Conservation (phyloP, 2,113 vertebrate genomes). For the Mionectes macconnelli region DNA sequence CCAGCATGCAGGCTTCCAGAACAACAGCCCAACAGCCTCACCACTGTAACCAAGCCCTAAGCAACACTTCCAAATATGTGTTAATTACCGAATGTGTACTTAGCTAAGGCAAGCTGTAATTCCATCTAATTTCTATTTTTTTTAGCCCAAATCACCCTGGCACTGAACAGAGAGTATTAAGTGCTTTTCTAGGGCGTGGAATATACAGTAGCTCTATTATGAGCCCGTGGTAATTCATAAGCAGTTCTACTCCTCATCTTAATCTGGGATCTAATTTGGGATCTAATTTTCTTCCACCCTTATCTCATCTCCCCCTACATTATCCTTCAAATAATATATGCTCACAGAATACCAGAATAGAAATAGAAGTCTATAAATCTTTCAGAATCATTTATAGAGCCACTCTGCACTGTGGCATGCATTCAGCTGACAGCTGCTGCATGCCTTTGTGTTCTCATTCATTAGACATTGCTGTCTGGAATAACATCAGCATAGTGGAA, state of each 20-base stretch:
- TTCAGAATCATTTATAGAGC: slow-evolving; percentile 52
- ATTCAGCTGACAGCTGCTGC: slow-evolving; percentile 42
- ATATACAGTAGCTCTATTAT: slow-evolving; percentile 22
- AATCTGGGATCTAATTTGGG: slow-evolving; percentile 54
- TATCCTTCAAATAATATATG: slow-evolving; percentile 61
- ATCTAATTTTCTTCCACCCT: slow-evolving; percentile 37
- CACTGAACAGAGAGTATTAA: neutral
- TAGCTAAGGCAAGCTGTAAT: neutral
- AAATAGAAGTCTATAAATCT: slow-evolving; percentile 61
- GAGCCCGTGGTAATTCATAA: slow-evolving; percentile 20
- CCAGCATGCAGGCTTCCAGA: neutral
- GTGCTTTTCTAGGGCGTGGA: neutral
- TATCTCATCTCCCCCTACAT: slow-evolving; percentile 31
- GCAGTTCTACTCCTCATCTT: slow-evolving; percentile 17
- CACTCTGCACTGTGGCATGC: slow-evolving; percentile 53
- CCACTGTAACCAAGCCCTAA: neutral
- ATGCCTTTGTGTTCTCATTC: slow-evolving; percentile 53
- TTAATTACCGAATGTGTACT: neutral
- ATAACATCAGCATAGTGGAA: neutral
- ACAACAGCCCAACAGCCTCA: neutral
- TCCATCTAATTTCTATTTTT: neutral
- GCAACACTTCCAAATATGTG: neutral
- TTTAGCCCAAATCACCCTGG: neutral
- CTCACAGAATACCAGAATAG: slow-evolving; percentile 52
- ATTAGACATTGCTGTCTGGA: slow-evolving; percentile 48